Percentiles rank a stretch among this genome's conserved stretches.
Conservation (phyloP, 2,888 invertebrate genomes). For the Xiphydria camelus region DNA sequence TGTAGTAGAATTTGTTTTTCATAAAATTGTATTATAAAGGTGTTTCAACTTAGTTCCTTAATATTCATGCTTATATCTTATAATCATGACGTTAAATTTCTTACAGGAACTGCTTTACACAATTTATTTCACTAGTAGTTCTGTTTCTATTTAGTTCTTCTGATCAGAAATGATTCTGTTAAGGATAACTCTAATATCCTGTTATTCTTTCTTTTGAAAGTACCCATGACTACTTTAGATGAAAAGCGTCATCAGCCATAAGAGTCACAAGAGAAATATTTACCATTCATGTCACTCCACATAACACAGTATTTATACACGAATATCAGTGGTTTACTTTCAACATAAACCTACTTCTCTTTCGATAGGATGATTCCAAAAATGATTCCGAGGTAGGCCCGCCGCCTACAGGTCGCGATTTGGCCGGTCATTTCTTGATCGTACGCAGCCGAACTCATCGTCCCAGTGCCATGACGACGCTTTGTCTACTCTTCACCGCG, state of each 20-base stretch:
- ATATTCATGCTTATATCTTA: too few species aligned
- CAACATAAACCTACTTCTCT: too few species aligned
- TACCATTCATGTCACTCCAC: conserved; percentile 1
- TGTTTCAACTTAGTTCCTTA: too few species aligned
- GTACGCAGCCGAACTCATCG: conserved; percentile 60
- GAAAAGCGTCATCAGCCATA: conserved; percentile 4
- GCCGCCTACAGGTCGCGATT: conserved; percentile 33
- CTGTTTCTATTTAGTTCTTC: too few species aligned
- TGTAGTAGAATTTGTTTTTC: too few species aligned
- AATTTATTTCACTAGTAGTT: too few species aligned
- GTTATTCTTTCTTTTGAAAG: neutral
- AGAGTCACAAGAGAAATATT: too few species aligned
- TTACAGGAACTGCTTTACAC: too few species aligned
- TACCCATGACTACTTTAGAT: neutral
- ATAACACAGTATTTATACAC: neutral
- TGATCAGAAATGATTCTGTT: too few species aligned
- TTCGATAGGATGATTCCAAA: conserved; percentile 44
- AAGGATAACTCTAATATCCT: too few species aligned
- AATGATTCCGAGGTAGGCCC: conserved; percentile 60
- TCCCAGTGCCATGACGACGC: conserved; percentile 66
- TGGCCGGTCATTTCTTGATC: conserved; percentile 54
- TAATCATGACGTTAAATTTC: too few species aligned
- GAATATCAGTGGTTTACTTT: conserved; percentile 4
- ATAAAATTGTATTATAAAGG: too few species aligned
- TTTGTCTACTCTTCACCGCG: conserved; percentile 71